Conservation (phyloP, 1,140 invertebrate genomes). For the Drosophila guanche region DNA sequence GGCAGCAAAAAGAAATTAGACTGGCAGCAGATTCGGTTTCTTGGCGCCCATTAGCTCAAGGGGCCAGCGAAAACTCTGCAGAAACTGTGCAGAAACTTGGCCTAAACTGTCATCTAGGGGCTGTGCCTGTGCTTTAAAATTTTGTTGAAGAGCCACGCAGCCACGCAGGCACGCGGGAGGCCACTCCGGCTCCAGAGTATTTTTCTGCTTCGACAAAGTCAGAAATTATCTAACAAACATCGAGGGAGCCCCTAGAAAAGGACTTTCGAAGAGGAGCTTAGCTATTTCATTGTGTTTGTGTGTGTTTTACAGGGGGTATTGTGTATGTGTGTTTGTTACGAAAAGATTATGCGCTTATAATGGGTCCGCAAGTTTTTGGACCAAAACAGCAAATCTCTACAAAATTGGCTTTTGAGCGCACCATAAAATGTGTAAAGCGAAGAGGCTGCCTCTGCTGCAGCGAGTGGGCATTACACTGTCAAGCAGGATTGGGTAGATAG, state of each 20-base stretch:
- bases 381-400: slow-evolving; percentile 69
- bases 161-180: no score
- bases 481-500: slow-evolving; percentile 56
- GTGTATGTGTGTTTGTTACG: slow-evolving; percentile 54
- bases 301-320: not conserved
- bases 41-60: slow-evolving; percentile 17
- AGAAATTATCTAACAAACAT: slow-evolving; percentile 75
- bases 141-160: slow-evolving; percentile 1
- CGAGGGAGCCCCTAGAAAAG: slow-evolving; percentile 11
- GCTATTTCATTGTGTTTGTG: slow-evolving; percentile 62
- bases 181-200: not conserved
- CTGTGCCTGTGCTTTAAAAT: slow-evolving; percentile 47
- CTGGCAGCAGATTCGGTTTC: not conserved
- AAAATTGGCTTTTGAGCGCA: slow-evolving; percentile 81
- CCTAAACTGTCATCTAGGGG: slow-evolving; percentile 32
- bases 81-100: slow-evolving; percentile 11
- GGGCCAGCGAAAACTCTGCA: not conserved
- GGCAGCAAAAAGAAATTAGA: slow-evolving; percentile 26
- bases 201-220: slow-evolving; percentile 41
- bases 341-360: slow-evolving; percentile 81
- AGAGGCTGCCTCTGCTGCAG: not conserved
- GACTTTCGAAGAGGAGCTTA: slow-evolving; percentile 53
- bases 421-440: slow-evolving; percentile 76
- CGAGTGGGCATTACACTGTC: slow-evolving; percentile 62
- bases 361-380: slow-evolving; percentile 73